A percentile compares a stretch with the other conserved stretches of the same genome.
phyloP scores from a whole-genome alignment of 2,888 invertebrate species.

The Pemphredon lugubris region DNA sequence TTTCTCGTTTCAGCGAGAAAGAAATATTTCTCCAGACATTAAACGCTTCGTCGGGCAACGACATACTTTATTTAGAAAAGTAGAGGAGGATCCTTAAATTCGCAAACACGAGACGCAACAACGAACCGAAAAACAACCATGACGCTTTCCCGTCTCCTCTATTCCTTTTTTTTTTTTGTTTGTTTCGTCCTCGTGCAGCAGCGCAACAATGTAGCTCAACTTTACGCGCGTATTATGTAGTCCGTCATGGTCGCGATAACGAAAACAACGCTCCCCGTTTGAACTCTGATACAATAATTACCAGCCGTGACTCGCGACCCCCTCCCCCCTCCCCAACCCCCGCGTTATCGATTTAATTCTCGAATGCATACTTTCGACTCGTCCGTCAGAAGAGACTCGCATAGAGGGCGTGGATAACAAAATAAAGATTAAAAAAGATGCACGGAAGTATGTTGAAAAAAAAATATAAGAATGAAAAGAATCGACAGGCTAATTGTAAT shows the following conservation, averaged over 20 bases:
- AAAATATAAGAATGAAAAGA: constrained; percentile 9
- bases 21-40: constrained; percentile 32
- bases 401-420: constrained; percentile 13
- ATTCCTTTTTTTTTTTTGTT: constrained; percentile 47
- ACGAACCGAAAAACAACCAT: constrained; percentile 42
- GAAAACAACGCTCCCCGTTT: constrained; percentile 48
- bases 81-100: constrained; percentile 51
- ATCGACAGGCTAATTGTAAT: constrained; percentile 32
- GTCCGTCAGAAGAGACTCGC: constrained; percentile 31
- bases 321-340: too few relatives aligned
- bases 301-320: constrained; percentile 55
- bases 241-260: constrained; percentile 50
- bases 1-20: constrained; percentile 17
- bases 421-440: constrained; percentile 11
- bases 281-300: constrained; percentile 62
- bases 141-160: constrained; percentile 5
- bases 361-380: constrained; percentile 72
- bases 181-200: too few relatives aligned
- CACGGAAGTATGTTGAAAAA: constrained; percentile 14
- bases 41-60: constrained; percentile 26
- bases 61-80: constrained; percentile 37
- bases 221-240: constrained; percentile 53
- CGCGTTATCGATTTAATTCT: constrained; percentile 73
- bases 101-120: constrained; percentile 22
- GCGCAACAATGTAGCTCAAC: constrained; percentile 45